Evolutionary conservation across 2,888 invertebrate species (phyloP).

Genomic region (Dioctria linearis): DNA sequence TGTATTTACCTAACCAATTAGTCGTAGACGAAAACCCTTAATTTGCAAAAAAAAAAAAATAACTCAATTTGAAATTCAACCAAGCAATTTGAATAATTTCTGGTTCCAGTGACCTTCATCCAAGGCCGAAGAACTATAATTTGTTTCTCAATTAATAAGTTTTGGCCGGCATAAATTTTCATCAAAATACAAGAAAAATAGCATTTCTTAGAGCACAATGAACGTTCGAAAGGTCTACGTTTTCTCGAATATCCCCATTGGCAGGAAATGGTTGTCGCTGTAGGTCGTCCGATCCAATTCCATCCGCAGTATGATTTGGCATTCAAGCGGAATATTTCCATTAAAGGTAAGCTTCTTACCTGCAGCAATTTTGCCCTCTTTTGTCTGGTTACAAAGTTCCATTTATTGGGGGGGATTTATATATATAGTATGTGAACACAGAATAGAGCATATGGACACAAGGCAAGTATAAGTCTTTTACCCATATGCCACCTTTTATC

Average conservation of each 20-base stretch:
- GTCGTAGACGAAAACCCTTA: not conserved
- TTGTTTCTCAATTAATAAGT: slow-evolving; percentile 28
- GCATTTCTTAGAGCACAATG: not conserved
- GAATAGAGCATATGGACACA: not conserved
- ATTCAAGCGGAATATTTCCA: slow-evolving; percentile 53
- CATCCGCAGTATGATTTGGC: slow-evolving; percentile 36
- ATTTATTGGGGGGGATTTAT: not conserved
- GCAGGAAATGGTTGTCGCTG: slow-evolving; percentile 20
- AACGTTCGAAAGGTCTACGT: not conserved
- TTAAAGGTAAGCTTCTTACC: slow-evolving; percentile 54
- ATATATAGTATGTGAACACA: not conserved
- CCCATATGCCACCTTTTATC: not conserved
- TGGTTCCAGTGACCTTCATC: too few species aligned
- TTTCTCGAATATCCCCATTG: not conserved
- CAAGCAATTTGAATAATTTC: too few species aligned
- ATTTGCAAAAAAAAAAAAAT: not conserved
- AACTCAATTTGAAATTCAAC: not conserved
- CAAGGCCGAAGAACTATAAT: not conserved
- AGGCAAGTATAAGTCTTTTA: not conserved
- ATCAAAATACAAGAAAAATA: not conserved
- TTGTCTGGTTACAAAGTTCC: slow-evolving; percentile 41
- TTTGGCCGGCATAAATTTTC: slow-evolving; percentile 29
- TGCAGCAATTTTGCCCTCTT: slow-evolving; percentile 40
- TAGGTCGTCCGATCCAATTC: slow-evolving; percentile 44
- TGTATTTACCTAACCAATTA: too few species aligned